Percentiles rank a stretch among this genome's conserved stretches.
Conservation (phyloP, 2,113 vertebrate species). For the Dromiciops gliroides region DNA sequence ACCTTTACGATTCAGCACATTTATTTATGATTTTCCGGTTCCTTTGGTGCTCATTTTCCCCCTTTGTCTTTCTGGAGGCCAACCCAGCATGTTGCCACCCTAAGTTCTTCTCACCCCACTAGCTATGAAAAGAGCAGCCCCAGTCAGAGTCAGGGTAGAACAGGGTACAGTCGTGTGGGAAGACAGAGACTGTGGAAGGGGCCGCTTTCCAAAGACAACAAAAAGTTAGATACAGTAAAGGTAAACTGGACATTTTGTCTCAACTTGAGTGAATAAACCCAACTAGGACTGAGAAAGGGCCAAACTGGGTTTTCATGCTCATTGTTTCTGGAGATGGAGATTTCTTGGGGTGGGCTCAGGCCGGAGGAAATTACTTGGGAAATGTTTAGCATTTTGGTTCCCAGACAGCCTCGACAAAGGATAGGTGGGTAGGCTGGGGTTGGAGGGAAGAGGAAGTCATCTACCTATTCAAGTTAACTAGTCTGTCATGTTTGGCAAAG, state of each 20-base stretch:
- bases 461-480: accelerated
- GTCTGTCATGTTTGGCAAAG: neutral
- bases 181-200: neutral
- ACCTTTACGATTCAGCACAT: conserved; percentile 61
- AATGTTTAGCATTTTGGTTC: neutral
- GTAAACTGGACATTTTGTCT: neutral
- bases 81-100: conserved; percentile 19
- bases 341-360: neutral
- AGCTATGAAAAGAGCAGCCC: neutral
- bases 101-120: neutral
- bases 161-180: neutral
- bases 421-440: accelerated
- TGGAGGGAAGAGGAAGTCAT: neutral
- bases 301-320: neutral
- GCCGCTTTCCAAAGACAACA: conserved; percentile 35
- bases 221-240: neutral
- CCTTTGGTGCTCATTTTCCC: conserved; percentile 48
- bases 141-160: neutral
- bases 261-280: neutral
- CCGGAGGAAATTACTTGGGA: neutral
- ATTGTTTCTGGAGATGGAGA: neutral
- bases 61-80: conserved; percentile 55
- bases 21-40: conserved; percentile 56
- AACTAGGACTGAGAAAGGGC: neutral
- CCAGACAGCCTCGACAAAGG: accelerated